Evolutionary conservation across 1,140 invertebrate species (phyloP), one percentile per base, ranked within the genome.

Genomic region (Mercenaria mercenaria): DNA sequence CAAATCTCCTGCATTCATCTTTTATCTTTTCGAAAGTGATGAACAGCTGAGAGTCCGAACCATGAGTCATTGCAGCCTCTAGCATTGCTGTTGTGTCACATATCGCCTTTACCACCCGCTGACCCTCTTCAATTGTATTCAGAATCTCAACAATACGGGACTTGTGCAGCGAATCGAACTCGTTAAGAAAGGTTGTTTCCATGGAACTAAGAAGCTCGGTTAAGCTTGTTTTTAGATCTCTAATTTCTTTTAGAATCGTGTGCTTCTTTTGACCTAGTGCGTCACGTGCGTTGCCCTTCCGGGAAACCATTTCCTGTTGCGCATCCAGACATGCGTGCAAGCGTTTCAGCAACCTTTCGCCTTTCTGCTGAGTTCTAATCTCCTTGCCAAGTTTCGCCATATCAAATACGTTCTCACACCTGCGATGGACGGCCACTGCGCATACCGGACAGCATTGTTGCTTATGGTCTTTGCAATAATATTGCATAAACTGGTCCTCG

Each of bases 321-420:
- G 72, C 59, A 26, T 56, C 72, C 15, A 88, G 4, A 67, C 85
- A 88, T n/a, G 72, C 85, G 29, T 88, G n/a, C n/a, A 88, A 37
- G 4, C 85, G 29, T 79, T 88, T 88, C 15, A 88, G 47, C 15
- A 79, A 32, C 41, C 69, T 88, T 64, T 88, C 85, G 0, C 47
- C 74, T 47, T 88, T 88, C 26, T 80, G 74, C 69, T 88, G 74
- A 20, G 52, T 32, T 56, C 85, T 20, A 20, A 80, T 79, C 0
- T 88, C 77, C 41, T 89, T 89, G 26, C 79, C 88, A 37, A 72
- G 88, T 18, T 81, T 82, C 23, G 59, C 41, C 88, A 89, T 82
- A 74, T 82, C 80, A 11, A 89, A 15, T 11, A 82, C 88, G 50
- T 76, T 59, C 32, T 89, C 64, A 29, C 88, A 89, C n/a, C 80